Evolutionary conservation across 2,113 vertebrate species (phyloP).

Genomic region (Callaeas wilsoni): DNA sequence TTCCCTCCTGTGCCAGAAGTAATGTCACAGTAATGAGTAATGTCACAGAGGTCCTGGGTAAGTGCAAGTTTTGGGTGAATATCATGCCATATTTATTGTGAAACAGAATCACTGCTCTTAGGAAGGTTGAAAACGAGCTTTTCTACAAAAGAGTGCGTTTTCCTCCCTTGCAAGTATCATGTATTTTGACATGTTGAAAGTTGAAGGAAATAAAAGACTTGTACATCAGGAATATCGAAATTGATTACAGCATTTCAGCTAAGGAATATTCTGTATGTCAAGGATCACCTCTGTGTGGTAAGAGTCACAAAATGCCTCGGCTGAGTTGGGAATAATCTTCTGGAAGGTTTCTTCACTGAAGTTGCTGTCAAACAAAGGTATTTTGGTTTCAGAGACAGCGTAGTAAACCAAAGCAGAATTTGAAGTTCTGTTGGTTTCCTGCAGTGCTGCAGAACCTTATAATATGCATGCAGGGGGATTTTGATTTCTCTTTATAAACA

Average conservation of each 20-base stretch:
- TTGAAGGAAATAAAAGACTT: background rate
- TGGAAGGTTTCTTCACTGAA: background rate
- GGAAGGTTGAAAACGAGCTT: background rate
- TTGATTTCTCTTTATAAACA: background rate
- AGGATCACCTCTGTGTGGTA: background rate
- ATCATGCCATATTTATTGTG: background rate
- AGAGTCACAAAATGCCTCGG: background rate
- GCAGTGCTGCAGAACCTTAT: background rate
- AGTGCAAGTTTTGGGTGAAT: background rate
- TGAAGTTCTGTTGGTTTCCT: background rate
- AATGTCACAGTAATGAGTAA: background rate
- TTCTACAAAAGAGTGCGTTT: background rate
- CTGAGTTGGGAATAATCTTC: background rate
- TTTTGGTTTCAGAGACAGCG: background rate
- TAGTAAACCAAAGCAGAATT: background rate
- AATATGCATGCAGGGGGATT: background rate
- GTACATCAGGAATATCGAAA: background rate
- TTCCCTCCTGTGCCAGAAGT: background rate
- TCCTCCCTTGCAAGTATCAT: background rate
- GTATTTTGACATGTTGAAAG: background rate
- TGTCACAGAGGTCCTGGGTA: background rate
- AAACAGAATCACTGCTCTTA: background rate
- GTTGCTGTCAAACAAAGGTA: background rate
- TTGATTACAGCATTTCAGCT: background rate
- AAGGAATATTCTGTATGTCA: background rate